Base-by-base conservation (phyloP, 2,113 vertebrate genomes). In the Dipodomys spectabilis region DNA sequence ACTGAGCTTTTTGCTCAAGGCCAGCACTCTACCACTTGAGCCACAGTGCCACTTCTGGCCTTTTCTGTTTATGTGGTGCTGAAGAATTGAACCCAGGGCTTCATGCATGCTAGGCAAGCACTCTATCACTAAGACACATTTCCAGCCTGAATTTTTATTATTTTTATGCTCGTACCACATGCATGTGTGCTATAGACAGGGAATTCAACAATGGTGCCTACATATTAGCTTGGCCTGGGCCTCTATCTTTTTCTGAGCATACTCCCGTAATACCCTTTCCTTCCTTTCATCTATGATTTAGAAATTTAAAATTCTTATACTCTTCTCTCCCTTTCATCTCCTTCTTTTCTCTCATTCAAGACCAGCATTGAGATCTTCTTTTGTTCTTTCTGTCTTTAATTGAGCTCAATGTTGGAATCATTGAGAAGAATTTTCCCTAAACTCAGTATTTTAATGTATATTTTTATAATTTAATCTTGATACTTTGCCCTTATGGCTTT, bases 371-470 rank as follows among this genome's bases (percentile, higher is more conserved):
- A 74, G 3, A 60, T 39, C 0, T 57, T 4, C 15, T 57, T 7
- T 25, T 32, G 68, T n/a, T 39, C 25, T 71, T 53, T 90, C 35
- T 87, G 4, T 80, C 27, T 32, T 23, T 7, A 72, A 2, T 67
- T 12, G 3, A 57, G 7, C 11, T 82, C 72, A 72, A 88, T 20
- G 8, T 57, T 12, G n/a, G 67, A 1, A n/a, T 35, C 72, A 39
- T 83, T 92, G 84, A 27, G 12, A 71, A 69, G 87, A 5, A 1
- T 65, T 88, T 84, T 27, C 1, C 44, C 25, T n/a, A n/a, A 78
- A 89, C 39, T 92, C 80, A 71, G 15, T 79, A 49, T 68, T 75
- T 88, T 72, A 92, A 49, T 11, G 74, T 90, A 8, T 86, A 35
- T 91, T 90, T 71, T 67, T 84, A 1, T 75, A 78, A 32, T 73